These are phyloP conservation scores for Apocrypta bakeri DNA, from an alignment of 1,140 invertebrate genomes.

Conservation along the genomic window DNA sequence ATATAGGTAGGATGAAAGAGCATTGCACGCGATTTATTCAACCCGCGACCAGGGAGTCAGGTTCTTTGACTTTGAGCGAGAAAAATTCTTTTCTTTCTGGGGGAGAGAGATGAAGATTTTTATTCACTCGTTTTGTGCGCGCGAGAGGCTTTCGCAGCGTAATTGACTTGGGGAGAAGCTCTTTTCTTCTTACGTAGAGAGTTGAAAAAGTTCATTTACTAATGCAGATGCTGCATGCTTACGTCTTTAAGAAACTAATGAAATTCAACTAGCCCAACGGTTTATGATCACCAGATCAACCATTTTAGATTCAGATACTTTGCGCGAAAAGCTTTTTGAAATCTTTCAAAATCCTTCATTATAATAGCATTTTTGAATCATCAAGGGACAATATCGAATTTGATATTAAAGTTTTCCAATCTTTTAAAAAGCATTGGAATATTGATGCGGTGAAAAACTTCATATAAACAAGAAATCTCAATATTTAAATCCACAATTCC, in stretches of 20 bases:
- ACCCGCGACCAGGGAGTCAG: background rate
- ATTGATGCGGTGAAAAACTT: background rate
- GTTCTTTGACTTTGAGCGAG: conserved; percentile 16
- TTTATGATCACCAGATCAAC: too few species aligned
- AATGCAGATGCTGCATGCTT: background rate
- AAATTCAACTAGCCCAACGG: too few species aligned
- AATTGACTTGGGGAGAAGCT: background rate
- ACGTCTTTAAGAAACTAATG: background rate
- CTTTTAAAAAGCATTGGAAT: too few species aligned
- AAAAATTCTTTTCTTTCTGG: background rate
- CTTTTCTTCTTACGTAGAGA: background rate
- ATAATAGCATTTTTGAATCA: too few species aligned
- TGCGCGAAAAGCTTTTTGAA: too few species aligned
- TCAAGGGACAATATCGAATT: too few species aligned
- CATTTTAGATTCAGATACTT: too few species aligned
- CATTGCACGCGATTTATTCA: conserved; percentile 15
- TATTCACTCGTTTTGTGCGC: background rate
- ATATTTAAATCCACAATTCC: too few species aligned
- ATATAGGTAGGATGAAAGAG: background rate
- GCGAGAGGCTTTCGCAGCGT: background rate
- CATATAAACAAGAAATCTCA: background rate
- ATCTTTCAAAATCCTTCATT: too few species aligned
- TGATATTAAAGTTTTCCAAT: too few species aligned
- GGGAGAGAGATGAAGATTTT: background rate
- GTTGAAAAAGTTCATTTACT: background rate